Evolutionary conservation across 2,888 invertebrate genomes (phyloP).

Genomic region (Eupithecia subfuscata): DNA sequence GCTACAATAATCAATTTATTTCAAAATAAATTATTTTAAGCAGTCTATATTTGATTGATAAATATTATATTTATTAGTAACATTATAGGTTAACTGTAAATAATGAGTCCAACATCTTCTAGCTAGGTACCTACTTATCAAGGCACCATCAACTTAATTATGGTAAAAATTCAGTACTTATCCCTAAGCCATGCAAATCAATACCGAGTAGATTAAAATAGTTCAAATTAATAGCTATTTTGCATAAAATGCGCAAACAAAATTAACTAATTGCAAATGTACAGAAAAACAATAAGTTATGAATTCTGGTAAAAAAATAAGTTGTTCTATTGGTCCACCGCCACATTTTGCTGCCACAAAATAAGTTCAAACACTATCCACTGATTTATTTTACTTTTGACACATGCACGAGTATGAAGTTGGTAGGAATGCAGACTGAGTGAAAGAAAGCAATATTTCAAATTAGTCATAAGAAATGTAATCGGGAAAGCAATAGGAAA

Average conservation of each 20-base stretch:
- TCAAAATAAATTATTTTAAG: slow-evolving; percentile 69
- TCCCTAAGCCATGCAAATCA: background rate
- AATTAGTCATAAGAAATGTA: background rate
- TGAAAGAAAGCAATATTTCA: too few species aligned
- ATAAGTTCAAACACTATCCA: background rate
- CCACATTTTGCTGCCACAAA: background rate
- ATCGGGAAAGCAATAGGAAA: background rate
- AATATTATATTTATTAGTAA: slow-evolving; percentile 38
- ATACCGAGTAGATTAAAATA: background rate
- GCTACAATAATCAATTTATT: slow-evolving; percentile 62
- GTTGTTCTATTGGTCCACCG: background rate
- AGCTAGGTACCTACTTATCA: slow-evolving; percentile 6
- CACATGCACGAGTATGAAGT: background rate
- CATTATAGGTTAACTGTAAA: slow-evolving; percentile 15
- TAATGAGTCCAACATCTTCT: slow-evolving; percentile 29
- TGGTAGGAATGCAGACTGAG: too few species aligned
- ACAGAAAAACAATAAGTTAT: background rate
- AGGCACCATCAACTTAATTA: slow-evolving; percentile 19
- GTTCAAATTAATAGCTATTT: background rate
- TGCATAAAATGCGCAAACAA: background rate
- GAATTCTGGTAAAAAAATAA: background rate
- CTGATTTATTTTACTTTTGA: background rate
- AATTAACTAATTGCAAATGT: background rate
- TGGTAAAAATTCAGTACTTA: slow-evolving; percentile 1
- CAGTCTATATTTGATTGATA: slow-evolving; percentile 61